Percentiles rank a stretch among this genome's conserved stretches.
Evolutionary conservation across 2,797 vertebrate species (phyloP).

Genomic region (Thripadectes ignobilis): DNA sequence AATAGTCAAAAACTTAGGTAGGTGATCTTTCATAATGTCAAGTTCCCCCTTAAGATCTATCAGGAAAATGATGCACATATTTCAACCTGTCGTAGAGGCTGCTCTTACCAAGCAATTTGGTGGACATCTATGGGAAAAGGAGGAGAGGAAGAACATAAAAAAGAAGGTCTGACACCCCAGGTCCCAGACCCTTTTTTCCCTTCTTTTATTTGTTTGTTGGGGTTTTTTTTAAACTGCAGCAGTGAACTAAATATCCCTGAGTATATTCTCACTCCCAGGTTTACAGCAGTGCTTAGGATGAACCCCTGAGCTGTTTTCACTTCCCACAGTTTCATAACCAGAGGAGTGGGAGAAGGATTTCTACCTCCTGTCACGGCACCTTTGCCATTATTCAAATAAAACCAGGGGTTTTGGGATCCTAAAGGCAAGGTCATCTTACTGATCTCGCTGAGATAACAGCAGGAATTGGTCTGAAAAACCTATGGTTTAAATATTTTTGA

Average conservation of each 20-base stretch:
- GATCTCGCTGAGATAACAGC: not conserved
- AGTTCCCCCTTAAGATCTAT: slow-evolving; percentile 14
- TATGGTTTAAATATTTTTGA: not conserved
- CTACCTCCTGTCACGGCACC: not conserved
- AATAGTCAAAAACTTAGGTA: not conserved
- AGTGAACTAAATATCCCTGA: not conserved
- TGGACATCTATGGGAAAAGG: not conserved
- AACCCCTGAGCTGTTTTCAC: not conserved
- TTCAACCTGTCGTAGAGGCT: slow-evolving; percentile 30
- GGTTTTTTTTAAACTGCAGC: not conserved
- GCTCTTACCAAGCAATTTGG: not conserved
- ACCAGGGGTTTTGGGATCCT: not conserved
- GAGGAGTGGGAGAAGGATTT: not conserved
- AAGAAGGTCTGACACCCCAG: not conserved
- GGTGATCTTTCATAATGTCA: slow-evolving; percentile 50
- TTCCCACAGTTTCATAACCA: not conserved
- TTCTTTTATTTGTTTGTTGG: not conserved
- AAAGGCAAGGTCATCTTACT: not conserved
- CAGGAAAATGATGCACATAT: slow-evolving; percentile 42
- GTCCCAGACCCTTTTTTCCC: not conserved
- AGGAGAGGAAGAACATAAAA: not conserved
- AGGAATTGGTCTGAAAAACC: not conserved
- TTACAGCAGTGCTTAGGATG: not conserved
- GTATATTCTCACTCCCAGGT: not conserved
- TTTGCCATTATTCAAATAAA: not conserved